phyloP scores from a whole-genome alignment of 2,797 vertebrate species.

The Cephalopachus bancanus region DNA sequence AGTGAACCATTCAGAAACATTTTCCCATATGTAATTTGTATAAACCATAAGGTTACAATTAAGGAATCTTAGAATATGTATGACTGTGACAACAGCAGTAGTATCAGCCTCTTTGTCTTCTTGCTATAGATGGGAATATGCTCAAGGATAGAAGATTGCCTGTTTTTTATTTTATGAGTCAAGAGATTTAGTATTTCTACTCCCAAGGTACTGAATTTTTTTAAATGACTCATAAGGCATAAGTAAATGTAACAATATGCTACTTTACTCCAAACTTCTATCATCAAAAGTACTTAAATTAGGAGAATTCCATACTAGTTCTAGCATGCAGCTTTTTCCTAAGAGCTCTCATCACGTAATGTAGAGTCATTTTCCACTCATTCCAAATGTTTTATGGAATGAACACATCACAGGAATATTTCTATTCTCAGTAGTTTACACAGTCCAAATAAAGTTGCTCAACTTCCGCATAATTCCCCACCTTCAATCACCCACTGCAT shows the following conservation, averaged over 20 bases:
- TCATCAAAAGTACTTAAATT: background rate
- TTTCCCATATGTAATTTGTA: slow-evolving; percentile 73
- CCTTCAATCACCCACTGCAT: background rate
- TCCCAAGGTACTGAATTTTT: background rate
- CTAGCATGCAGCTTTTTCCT: background rate
- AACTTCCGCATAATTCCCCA: slow-evolving; percentile 26
- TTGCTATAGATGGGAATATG: slow-evolving; percentile 57
- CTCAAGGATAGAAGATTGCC: slow-evolving; percentile 7
- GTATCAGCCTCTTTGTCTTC: slow-evolving; percentile 64
- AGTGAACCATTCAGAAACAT: slow-evolving; percentile 61
- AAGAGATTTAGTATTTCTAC: slow-evolving; percentile 64
- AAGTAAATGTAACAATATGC: slow-evolving; percentile 59
- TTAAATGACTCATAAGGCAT: background rate
- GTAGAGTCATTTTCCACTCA: slow-evolving; percentile 22
- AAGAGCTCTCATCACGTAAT: slow-evolving; percentile 5
- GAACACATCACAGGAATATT: background rate
- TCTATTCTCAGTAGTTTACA: slow-evolving; percentile 37
- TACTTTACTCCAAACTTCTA: slow-evolving; percentile 17
- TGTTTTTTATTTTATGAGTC: slow-evolving; percentile 45
- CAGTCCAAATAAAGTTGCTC: slow-evolving; percentile 22
- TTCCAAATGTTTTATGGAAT: slow-evolving; percentile 60
- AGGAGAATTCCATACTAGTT: background rate
- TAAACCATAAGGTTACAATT: slow-evolving; percentile 75
- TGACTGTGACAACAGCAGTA: slow-evolving; percentile 32
- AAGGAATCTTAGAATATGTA: slow-evolving; percentile 68